Conservation (phyloP, 2,113 vertebrate genomes). For the Nibea coibor region DNA sequence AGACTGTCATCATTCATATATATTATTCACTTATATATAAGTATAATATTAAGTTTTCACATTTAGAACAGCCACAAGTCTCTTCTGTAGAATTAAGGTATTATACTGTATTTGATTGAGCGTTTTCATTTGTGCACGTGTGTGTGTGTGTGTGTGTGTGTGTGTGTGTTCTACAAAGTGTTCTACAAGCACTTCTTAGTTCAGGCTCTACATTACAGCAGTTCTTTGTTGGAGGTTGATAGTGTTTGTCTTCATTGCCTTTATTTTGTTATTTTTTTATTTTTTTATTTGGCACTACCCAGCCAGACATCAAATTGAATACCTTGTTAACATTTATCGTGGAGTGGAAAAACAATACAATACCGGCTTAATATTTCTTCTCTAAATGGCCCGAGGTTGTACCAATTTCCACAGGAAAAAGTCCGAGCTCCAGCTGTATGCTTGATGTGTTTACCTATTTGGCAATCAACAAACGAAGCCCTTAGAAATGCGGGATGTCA, state of each 20-base stretch:
- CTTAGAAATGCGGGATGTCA: conserved; percentile 10
- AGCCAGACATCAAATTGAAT: conserved; percentile 37
- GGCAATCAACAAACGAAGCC: conserved; percentile 11
- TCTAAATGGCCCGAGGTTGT: conserved; percentile 29
- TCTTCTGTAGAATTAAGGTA: no score
- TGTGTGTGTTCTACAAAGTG: no score
- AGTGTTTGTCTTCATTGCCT: conserved; percentile 55
- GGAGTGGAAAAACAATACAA: conserved; percentile 12
- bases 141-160: background rate
- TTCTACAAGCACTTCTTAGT: conserved; percentile 4
- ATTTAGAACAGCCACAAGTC: no score
- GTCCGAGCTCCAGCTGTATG: background rate
- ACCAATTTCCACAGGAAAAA: conserved; percentile 23
- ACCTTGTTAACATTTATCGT: conserved; percentile 53
- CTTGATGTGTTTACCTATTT: conserved; percentile 29
- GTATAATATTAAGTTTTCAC: no score
- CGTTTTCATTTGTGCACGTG: no score
- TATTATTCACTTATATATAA: no score
- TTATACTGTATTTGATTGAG: no score
- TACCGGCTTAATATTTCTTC: conserved; percentile 35
- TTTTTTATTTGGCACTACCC: conserved; percentile 28
- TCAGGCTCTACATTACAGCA: conserved; percentile 8
- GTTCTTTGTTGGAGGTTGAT: conserved; percentile 17
- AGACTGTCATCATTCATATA: no score
- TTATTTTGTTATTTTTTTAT: conserved; percentile 7